phyloP scores from a whole-genome alignment of 2,888 invertebrate genomes.

The Xanthia icteritia region DNA sequence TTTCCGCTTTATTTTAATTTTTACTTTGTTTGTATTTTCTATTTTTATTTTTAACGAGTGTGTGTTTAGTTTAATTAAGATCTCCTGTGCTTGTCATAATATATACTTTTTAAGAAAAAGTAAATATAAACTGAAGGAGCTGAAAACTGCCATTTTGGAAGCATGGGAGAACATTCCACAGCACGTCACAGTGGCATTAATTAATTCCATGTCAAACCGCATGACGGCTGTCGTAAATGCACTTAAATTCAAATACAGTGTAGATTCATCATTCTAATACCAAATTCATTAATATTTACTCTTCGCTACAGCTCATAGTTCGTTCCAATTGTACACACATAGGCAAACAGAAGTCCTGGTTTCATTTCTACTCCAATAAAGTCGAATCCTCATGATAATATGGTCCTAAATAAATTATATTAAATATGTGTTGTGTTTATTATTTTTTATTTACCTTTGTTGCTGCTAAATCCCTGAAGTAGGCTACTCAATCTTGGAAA shows the following conservation, averaged over 20 bases:
- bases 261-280: constrained; percentile 12
- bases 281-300: constrained; percentile 24
- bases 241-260: constrained; percentile 6
- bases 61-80: too few species aligned
- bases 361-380: constrained; percentile 58
- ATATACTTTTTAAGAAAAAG: too few species aligned
- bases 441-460: constrained; percentile 37
- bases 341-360: constrained; percentile 36
- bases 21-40: too few species aligned
- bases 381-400: constrained; percentile 52
- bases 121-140: too few species aligned
- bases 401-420: constrained; percentile 57
- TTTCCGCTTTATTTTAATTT: too few species aligned
- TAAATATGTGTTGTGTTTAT: constrained; percentile 38
- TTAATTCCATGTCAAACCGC: background rate
- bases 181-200: too few species aligned
- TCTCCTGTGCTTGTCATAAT: too few species aligned
- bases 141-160: too few species aligned
- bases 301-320: constrained; percentile 38
- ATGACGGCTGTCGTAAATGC: background rate
- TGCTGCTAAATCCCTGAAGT: constrained; percentile 21
- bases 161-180: too few species aligned
- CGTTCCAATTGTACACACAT: constrained; percentile 13
- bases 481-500: background rate
- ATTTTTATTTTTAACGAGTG: too few species aligned